These are phyloP conservation scores for Falco berigora DNA, from an alignment of 2,797 vertebrate genomes.

Conservation along the genomic window DNA sequence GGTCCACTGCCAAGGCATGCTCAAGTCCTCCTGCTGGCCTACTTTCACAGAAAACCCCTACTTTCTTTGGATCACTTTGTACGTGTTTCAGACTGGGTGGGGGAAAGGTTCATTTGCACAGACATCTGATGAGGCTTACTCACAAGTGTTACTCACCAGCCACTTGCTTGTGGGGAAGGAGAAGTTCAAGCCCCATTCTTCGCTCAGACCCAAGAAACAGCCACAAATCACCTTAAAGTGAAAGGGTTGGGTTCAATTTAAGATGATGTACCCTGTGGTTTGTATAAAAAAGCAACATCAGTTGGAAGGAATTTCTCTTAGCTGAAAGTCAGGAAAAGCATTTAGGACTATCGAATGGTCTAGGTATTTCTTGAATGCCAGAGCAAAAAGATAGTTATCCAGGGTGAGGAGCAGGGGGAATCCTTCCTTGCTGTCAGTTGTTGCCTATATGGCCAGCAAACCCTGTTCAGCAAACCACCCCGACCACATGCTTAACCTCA, in stretches of 20 bases:
- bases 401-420: background rate
- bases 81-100: background rate
- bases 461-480: background rate
- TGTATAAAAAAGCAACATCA: conserved; percentile 6
- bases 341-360: background rate
- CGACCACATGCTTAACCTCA: fast-evolving
- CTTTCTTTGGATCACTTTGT: background rate
- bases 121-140: conserved; percentile 43
- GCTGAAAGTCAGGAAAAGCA: background rate
- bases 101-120: conserved; percentile 4
- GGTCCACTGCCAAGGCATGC: background rate
- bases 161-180: background rate
- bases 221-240: background rate
- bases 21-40: background rate
- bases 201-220: background rate
- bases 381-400: background rate
- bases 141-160: conserved; percentile 53
- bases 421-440: background rate
- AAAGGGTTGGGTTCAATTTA: background rate
- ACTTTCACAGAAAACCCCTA: background rate
- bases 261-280: background rate
- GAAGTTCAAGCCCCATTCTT: background rate
- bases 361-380: background rate
- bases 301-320: conserved; percentile 43
- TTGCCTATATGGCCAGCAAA: background rate